phyloP scores from a whole-genome alignment of 2,113 vertebrate species.

The Elachura formosa region DNA sequence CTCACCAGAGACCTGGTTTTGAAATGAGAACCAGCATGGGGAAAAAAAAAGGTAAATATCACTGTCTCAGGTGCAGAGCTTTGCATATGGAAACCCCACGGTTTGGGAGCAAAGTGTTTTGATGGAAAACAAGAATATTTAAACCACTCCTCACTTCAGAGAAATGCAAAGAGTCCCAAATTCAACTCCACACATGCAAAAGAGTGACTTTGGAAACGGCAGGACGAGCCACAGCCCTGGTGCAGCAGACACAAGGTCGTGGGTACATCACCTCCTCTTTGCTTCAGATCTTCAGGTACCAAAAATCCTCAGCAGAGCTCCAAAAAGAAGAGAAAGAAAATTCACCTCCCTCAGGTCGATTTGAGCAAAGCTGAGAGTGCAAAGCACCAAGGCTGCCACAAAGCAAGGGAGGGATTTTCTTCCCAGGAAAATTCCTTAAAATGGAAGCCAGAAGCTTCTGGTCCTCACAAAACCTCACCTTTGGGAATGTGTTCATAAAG shows the following conservation, averaged over 20 bases:
- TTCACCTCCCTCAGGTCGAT: fast-evolving
- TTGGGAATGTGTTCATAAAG: neutral
- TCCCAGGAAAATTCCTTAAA: neutral
- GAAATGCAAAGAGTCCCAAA: neutral
- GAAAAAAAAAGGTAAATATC: neutral
- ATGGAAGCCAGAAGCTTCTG: neutral
- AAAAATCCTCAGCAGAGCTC: neutral
- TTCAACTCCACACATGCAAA: neutral
- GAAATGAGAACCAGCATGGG: neutral
- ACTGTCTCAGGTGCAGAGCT: neutral
- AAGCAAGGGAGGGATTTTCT: neutral
- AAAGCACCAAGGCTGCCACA: neutral
- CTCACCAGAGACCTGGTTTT: neutral
- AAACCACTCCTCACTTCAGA: neutral
- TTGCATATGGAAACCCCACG: neutral
- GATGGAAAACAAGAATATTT: neutral
- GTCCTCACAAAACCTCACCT: neutral
- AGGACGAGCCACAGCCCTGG: neutral
- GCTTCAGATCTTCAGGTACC: neutral
- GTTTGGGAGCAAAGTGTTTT: neutral
- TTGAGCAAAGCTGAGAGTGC: neutral
- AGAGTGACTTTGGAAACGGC: neutral
- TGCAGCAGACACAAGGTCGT: neutral
- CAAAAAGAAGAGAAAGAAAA: neutral
- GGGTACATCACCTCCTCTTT: neutral